Evolutionary conservation across 2,113 vertebrate genomes (phyloP), one percentile per base, ranked within the genome.

Genomic region (Silurus glanis): DNA sequence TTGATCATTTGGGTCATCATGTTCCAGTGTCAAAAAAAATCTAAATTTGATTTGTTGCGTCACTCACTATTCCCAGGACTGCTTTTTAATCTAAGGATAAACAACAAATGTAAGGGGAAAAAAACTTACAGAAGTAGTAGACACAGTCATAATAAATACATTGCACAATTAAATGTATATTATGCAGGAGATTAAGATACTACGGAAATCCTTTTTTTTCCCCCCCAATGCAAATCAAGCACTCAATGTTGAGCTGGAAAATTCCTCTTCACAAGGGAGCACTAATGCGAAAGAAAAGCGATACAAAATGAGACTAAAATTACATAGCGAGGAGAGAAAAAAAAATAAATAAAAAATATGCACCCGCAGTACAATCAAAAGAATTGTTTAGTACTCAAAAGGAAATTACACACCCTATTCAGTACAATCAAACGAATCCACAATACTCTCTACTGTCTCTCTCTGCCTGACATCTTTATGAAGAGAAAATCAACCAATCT

Each of bases 321-420:
- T 67, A 66, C 23, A 64, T n/a, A 61, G 16, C n/a, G n/a, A n/a
- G 37, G 37, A 37, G 37, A 37, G 53, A 23, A 66, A 72, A 72
- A 21, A 19, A 82, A 61, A 66, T n/a, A n/a, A n/a, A n/a, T n/a
- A n/a, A n/a, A n/a, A n/a, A n/a, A n/a, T n/a, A 13, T 21, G 9
- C 53, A 14, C 21, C 16, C 23, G 21, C n/a, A 53, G 62, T 67
- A 69, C 53, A 83, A 72, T 72, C 82, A 83, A 83, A 69, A 79
- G 62, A 37, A 55, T 55, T 28, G 72, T 79, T 37, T 23, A 6
- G 56, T 64, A 51, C 13, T 76, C 45, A 85, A 21, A 19, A 51
- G 84, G 47, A 78, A 79, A 85, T 79, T 79, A 85, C 61, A 58
- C 61, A 14, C 17, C 71, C 19, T 23, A 56, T 67, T 85, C 59